These are phyloP conservation scores for Drosophila takahashii DNA, from an alignment of 1,140 invertebrate genomes.

Conservation along the genomic window DNA sequence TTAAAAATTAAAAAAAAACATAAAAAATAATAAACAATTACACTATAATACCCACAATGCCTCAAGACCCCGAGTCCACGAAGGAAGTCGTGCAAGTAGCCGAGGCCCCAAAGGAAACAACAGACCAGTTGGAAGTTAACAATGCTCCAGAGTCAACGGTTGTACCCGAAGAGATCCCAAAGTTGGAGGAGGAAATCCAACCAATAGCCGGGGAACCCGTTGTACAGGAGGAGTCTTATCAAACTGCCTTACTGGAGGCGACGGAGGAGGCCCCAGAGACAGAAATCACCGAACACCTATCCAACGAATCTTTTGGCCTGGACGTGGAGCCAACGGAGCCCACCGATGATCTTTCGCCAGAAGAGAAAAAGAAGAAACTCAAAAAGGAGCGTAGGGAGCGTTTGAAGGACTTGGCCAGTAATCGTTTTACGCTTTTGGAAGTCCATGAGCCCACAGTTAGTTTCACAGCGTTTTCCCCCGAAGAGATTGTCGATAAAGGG, in stretches of 20 bases:
- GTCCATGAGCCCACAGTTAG: not conserved
- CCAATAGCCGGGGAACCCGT: not conserved
- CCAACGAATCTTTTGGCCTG: too few relatives aligned
- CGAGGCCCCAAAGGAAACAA: not conserved
- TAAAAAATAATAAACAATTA: not conserved
- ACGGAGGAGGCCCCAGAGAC: not conserved
- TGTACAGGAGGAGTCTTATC: not conserved
- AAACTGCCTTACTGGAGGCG: not conserved
- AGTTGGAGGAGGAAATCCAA: not conserved
- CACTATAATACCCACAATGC: not conserved
- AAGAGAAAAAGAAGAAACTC: not conserved
- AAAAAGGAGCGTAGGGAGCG: slow-evolving; percentile 5
- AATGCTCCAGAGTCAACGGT: not conserved
- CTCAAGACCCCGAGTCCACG: not conserved
- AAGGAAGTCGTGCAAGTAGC: not conserved
- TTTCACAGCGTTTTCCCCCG: not conserved
- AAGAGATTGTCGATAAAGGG: not conserved
- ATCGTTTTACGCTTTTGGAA: not conserved
- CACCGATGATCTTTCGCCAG: not conserved
- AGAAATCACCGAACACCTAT: not conserved
- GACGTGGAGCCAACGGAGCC: not conserved
- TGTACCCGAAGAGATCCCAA: not conserved
- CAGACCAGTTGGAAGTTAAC: not conserved
- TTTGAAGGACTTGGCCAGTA: not conserved
- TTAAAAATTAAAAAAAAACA: not conserved